These are phyloP conservation scores for Chesias legatella DNA, from an alignment of 2,888 invertebrate genomes.

Conservation along the genomic window DNA sequence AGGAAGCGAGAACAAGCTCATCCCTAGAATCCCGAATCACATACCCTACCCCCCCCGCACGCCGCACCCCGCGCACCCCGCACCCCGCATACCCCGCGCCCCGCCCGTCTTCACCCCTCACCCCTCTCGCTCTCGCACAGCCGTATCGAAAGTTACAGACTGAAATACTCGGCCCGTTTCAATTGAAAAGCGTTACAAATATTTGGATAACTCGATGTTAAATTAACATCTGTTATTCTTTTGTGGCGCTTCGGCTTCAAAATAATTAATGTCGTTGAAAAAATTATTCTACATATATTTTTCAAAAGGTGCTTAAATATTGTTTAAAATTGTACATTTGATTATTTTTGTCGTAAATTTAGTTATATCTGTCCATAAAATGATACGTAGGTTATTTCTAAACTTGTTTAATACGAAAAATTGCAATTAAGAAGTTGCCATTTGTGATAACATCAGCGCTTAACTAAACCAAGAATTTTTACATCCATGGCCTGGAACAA, in stretches of 20 bases:
- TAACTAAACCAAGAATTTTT: slow-evolving; percentile 46
- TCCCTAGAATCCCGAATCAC: slow-evolving; percentile 80
- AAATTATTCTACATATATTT: too few species aligned
- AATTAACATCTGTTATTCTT: slow-evolving; percentile 22
- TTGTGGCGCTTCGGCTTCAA: slow-evolving; percentile 13
- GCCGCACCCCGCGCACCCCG: slow-evolving; percentile 53
- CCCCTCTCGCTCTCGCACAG: slow-evolving; percentile 74
- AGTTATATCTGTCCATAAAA: too few species aligned
- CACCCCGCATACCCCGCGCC: slow-evolving; percentile 49
- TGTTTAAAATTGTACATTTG: too few species aligned
- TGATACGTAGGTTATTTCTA: too few species aligned
- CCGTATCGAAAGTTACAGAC: slow-evolving; percentile 59
- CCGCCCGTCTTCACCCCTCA: slow-evolving; percentile 69
- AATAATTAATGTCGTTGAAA: neutral
- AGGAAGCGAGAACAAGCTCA: slow-evolving; percentile 78
- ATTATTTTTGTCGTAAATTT: too few species aligned
- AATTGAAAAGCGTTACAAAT: slow-evolving; percentile 35
- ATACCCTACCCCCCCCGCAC: slow-evolving; percentile 70
- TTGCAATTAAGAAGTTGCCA: too few species aligned
- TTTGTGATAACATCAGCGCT: too few species aligned
- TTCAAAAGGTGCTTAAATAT: too few species aligned
- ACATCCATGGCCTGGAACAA: slow-evolving; percentile 58
- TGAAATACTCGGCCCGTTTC: slow-evolving; percentile 52
- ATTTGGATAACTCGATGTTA: slow-evolving; percentile 23
- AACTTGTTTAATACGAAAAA: too few species aligned